A percentile compares a stretch with the other conserved stretches of the same genome.
Evolutionary conservation across 1,140 invertebrate species (phyloP).

Genomic region (Riptortus pedestris): DNA sequence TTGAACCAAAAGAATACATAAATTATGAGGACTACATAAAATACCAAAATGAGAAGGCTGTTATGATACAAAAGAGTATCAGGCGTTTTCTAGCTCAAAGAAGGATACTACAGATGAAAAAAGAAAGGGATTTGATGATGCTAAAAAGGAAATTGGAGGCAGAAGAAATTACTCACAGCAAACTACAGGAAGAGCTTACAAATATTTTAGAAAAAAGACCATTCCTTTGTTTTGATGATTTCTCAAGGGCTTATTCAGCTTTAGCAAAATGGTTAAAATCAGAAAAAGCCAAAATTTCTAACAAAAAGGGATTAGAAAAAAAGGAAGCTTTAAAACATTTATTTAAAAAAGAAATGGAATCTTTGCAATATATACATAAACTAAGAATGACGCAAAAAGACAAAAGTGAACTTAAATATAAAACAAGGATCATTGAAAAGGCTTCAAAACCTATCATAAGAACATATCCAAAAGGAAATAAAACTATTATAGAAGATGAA

Average conservation of each 20-base stretch:
- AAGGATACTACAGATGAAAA: conserved; percentile 7
- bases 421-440: not conserved
- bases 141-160: not conserved
- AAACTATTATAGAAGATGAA: not conserved
- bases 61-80: conserved; percentile 12
- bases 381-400: not conserved
- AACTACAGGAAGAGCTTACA: not conserved
- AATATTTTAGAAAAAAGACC: not conserved
- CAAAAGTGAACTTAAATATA: not conserved
- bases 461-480: not conserved
- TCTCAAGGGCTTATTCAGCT: not conserved
- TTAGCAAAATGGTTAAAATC: conserved; percentile 3
- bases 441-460: not conserved
- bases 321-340: not conserved
- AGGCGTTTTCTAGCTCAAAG: conserved; percentile 2
- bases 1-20: not conserved
- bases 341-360: conserved; percentile 13
- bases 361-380: not conserved
- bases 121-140: not conserved
- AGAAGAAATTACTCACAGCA: not conserved
- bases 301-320: not conserved
- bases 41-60: not conserved
- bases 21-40: not conserved
- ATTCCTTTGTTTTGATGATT: not conserved
- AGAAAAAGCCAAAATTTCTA: not conserved